Percentiles rank a stretch among this genome's conserved stretches.
phyloP scores from a whole-genome alignment of 1,140 invertebrate genomes.

The Drosophila funebris region DNA sequence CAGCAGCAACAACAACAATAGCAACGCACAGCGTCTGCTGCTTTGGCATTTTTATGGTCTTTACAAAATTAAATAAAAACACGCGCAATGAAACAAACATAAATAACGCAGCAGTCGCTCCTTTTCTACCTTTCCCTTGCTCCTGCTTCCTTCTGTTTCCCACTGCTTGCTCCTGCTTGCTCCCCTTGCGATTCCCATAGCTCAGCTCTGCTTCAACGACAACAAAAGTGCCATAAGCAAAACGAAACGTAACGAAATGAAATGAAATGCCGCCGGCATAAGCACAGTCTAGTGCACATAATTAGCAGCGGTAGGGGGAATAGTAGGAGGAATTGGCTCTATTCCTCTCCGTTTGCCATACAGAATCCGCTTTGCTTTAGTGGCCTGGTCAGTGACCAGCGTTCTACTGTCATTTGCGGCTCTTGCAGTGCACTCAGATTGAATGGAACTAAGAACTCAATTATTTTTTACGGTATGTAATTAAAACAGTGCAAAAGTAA shows the following conservation, averaged over 20 bases:
- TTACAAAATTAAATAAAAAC: slow-evolving; percentile 74
- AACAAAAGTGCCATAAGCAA: not conserved
- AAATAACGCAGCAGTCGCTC: slow-evolving; percentile 34
- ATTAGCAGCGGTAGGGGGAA: slow-evolving; percentile 48
- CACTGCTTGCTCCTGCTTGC: not conserved
- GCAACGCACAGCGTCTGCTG: slow-evolving; percentile 13
- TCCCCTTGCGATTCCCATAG: not conserved
- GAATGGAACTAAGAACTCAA: slow-evolving; percentile 70
- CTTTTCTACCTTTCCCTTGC: too few relatives aligned
- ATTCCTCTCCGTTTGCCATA: not conserved
- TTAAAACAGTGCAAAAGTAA: slow-evolving; percentile 54
- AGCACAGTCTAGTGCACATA: slow-evolving; percentile 76
- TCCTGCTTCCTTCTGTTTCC: not conserved
- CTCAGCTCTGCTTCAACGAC: not conserved
- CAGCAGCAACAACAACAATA: slow-evolving; percentile 14
- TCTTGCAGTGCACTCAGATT: slow-evolving; percentile 51
- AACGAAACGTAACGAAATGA: slow-evolving; percentile 42
- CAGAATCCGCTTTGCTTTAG: not conserved
- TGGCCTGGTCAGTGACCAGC: slow-evolving; percentile 20
- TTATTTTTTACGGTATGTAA: slow-evolving; percentile 74
- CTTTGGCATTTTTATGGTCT: slow-evolving; percentile 51
- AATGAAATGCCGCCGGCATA: slow-evolving; percentile 44
- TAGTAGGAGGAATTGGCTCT: slow-evolving; percentile 17
- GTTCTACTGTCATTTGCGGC: slow-evolving; percentile 42
- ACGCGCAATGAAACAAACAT: slow-evolving; percentile 64